Evolutionary conservation across 2,888 invertebrate genomes (phyloP).

Genomic region (Stenodema calcarata): DNA sequence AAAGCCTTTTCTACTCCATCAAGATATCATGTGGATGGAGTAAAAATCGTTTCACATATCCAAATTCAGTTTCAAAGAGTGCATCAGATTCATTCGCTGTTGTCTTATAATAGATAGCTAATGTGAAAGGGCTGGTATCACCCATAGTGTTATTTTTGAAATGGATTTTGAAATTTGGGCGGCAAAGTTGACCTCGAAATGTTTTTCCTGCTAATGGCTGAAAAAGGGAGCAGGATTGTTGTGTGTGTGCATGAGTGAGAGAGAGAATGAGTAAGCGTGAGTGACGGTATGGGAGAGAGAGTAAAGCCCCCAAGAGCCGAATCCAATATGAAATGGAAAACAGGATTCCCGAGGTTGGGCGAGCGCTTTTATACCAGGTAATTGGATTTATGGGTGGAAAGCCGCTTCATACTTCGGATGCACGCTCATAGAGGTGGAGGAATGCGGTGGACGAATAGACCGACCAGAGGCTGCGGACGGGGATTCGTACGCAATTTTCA

Average conservation of each 20-base stretch:
- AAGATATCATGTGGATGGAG: too few species aligned
- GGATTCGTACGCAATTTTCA: not conserved
- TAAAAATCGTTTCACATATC: too few species aligned
- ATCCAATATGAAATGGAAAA: slow-evolving; percentile 45
- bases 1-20: too few species aligned
- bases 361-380: slow-evolving; percentile 31
- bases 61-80: too few species aligned
- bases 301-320: slow-evolving; percentile 17
- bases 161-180: not conserved
- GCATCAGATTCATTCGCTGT: too few species aligned
- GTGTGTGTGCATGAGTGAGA: not conserved
- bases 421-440: not conserved
- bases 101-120: too few species aligned
- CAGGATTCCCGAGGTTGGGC: slow-evolving; percentile 31
- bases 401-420: slow-evolving; percentile 32
- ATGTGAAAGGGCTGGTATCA: too few species aligned
- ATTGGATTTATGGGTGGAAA: slow-evolving; percentile 43
- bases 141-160: not conserved
- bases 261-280: too few species aligned
- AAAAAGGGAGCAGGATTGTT: not conserved
- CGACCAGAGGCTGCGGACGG: not conserved
- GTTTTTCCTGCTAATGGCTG: not conserved
- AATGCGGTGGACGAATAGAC: not conserved
- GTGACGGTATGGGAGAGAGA: not conserved
- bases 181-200: not conserved